phyloP scores from a whole-genome alignment of 2,888 invertebrate species.

The Rosalia funebris region DNA sequence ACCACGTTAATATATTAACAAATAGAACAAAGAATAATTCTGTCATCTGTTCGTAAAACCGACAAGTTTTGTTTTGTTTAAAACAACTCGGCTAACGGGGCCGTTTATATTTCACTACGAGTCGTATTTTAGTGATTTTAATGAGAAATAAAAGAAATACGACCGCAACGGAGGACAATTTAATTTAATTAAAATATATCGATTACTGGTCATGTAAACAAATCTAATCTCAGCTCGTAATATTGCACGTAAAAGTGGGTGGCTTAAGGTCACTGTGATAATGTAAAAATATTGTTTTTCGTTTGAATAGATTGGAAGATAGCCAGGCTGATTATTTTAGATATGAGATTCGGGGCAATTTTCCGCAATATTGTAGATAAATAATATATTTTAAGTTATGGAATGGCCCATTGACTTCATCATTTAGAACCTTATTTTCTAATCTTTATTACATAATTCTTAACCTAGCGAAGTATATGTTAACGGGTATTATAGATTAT shows the following conservation, averaged over 20 bases:
- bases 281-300: not conserved
- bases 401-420: too few relatives aligned
- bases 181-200: not conserved
- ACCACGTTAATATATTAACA: not conserved
- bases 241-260: not conserved
- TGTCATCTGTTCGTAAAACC: constrained; percentile 17
- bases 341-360: too few relatives aligned
- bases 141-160: not conserved
- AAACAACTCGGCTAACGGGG: not conserved
- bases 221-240: not conserved
- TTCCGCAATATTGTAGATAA: too few relatives aligned
- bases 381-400: too few relatives aligned
- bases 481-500: too few relatives aligned
- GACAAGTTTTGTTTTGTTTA: constrained; percentile 12
- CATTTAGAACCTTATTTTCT: too few relatives aligned
- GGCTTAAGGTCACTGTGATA: not conserved
- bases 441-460: too few relatives aligned
- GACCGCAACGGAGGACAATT: not conserved
- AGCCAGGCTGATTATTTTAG: too few relatives aligned
- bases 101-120: constrained; percentile 5
- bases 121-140: constrained; percentile 1
- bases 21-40: not conserved
- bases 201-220: not conserved
- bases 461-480: too few relatives aligned
- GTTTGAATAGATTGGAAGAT: not conserved